Evolutionary conservation across 2,113 vertebrate species (phyloP).

Genomic region (Nothocercus julius): DNA sequence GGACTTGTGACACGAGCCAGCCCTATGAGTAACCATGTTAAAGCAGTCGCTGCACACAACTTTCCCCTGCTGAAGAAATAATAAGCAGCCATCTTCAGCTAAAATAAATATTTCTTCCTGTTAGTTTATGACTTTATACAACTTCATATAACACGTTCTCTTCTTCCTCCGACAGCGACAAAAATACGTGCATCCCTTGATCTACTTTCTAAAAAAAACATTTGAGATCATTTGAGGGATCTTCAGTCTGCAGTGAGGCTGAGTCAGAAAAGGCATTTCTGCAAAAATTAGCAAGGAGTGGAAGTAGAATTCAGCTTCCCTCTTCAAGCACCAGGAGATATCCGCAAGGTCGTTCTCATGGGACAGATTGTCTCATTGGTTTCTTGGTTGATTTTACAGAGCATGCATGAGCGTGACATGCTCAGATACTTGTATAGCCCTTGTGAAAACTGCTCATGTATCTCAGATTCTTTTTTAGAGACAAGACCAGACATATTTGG

Average conservation of each 20-base stretch:
- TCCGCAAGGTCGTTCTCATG: background rate
- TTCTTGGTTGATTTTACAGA: fast-evolving
- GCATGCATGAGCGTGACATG: fast-evolving
- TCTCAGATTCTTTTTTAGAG: background rate
- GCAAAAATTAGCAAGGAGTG: background rate
- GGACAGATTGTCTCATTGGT: background rate
- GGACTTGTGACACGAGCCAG: background rate
- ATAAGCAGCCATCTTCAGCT: background rate
- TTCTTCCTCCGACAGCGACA: background rate
- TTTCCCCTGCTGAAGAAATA: fast-evolving
- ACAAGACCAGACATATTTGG: background rate
- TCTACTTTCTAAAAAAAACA: background rate
- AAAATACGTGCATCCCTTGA: background rate
- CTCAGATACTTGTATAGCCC: background rate
- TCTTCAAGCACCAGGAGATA: background rate
- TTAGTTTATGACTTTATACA: background rate
- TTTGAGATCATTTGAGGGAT: background rate
- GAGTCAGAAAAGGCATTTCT: background rate
- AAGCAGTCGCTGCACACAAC: background rate
- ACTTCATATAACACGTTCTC: background rate
- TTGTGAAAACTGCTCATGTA: background rate
- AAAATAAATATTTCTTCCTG: background rate
- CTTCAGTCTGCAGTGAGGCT: background rate
- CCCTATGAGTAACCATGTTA: fast-evolving
- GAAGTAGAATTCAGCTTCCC: background rate